Percentiles rank a stretch among this genome's conserved stretches.
Conservation (phyloP, 2,888 invertebrate genomes). For the Ectropis crepuscularia region DNA sequence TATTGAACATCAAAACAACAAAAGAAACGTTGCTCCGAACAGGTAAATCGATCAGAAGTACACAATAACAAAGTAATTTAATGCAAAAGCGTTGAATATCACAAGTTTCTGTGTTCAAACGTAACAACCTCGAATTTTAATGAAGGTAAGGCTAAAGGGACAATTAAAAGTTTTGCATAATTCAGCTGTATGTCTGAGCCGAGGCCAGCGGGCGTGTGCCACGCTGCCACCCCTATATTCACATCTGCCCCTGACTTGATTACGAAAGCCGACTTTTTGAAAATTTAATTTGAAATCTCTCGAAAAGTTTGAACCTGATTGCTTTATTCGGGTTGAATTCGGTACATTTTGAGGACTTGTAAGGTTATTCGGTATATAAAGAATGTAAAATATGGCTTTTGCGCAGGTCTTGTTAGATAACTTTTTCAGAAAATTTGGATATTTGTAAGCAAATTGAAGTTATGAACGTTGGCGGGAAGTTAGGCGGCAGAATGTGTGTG, state of each 20-base stretch:
- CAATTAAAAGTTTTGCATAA: constrained; percentile 74
- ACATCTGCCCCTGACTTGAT: constrained; percentile 56
- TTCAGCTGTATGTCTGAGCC: constrained; percentile 60
- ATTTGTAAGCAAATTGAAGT: constrained; percentile 23
- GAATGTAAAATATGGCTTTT: constrained; percentile 31
- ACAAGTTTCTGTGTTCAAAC: constrained; percentile 54
- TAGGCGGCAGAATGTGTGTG: constrained; percentile 13
- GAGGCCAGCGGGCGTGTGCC: constrained; percentile 24
- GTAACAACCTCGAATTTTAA: constrained; percentile 66
- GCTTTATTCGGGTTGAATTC: constrained; percentile 46
- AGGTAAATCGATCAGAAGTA: not conserved
- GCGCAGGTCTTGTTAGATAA: constrained; percentile 29
- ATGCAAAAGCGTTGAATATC: constrained; percentile 22
- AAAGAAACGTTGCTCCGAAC: too few species aligned
- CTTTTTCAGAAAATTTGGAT: constrained; percentile 15
- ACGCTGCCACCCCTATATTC: constrained; percentile 43
- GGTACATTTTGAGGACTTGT: constrained; percentile 39
- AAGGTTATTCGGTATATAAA: constrained; percentile 25
- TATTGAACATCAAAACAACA: too few species aligned
- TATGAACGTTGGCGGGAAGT: constrained; percentile 1
- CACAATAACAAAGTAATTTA: constrained; percentile 1
- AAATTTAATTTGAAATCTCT: constrained; percentile 59
- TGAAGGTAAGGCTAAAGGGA: constrained; percentile 64
- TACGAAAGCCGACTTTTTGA: constrained; percentile 58
- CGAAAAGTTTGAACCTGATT: constrained; percentile 52